Percentiles rank a stretch among this genome's conserved stretches.
Conservation (phyloP, 1,140 invertebrate species). For the Panagrolaimus sp. region DNA sequence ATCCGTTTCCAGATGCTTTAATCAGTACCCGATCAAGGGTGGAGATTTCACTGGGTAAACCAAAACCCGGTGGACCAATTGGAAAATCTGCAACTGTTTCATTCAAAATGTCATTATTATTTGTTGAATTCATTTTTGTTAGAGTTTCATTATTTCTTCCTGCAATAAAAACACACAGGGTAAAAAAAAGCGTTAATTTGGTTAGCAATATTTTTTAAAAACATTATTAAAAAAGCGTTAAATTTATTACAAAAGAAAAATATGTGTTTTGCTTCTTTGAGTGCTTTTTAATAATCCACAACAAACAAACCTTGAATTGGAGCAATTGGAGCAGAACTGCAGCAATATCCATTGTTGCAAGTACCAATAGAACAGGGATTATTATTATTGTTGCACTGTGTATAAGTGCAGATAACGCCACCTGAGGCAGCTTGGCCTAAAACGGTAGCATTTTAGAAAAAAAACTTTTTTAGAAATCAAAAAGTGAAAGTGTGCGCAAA, state of each 20-base stretch:
- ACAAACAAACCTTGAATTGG: constrained; percentile 3
- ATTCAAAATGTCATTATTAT: constrained; percentile 7
- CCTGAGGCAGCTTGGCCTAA: constrained; percentile 21
- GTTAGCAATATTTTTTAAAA: constrained; percentile 11
- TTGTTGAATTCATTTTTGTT: constrained; percentile 1
- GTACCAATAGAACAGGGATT: constrained; percentile 52
- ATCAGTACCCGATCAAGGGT: constrained; percentile 42
- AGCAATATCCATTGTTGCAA: constrained; percentile 58
- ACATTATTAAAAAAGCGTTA: background rate
- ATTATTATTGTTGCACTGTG: constrained; percentile 38
- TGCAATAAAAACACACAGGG: constrained; percentile 1
- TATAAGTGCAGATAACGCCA: constrained; percentile 54
- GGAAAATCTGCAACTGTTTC: constrained; percentile 43
- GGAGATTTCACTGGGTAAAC: constrained; percentile 39
- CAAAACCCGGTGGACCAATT: constrained; percentile 37
- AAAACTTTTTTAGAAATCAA: background rate
- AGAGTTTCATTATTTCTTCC: background rate
- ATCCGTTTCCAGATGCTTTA: constrained; percentile 49
- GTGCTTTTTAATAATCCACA: no score
- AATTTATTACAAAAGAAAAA: background rate
- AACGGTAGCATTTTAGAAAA: background rate
- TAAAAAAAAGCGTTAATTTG: background rate
- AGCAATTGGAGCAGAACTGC: constrained; percentile 26
- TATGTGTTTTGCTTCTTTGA: no score
- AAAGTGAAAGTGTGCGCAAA: background rate